These are phyloP conservation scores for Eriocheir sinensis DNA, from an alignment of 1,140 invertebrate species.

Conservation along the genomic window DNA sequence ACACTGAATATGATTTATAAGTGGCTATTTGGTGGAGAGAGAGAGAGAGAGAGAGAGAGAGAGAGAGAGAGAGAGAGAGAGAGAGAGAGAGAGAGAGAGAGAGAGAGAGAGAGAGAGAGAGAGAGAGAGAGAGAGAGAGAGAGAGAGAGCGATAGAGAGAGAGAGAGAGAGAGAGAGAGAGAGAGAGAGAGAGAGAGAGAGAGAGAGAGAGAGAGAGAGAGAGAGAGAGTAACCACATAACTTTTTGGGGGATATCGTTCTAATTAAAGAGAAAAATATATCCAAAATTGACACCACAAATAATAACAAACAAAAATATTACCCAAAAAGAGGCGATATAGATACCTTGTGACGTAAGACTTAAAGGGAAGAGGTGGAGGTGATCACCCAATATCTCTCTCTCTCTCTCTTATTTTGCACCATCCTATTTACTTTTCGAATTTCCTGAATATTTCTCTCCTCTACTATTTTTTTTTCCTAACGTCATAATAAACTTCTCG, in stretches of 20 bases:
- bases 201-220: background rate
- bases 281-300: too few species aligned
- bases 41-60: background rate
- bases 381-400: too few species aligned
- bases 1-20: conserved; percentile 52
- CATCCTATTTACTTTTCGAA: background rate
- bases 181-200: conserved; percentile 4
- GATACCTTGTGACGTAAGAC: background rate
- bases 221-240: too few species aligned
- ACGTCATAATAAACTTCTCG: too few species aligned
- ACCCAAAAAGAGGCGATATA: background rate
- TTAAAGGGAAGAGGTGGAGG: background rate
- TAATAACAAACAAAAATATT: too few species aligned
- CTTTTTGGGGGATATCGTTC: too few species aligned
- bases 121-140: background rate
- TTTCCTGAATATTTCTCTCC: background rate
- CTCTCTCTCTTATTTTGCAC: conserved; percentile 20
- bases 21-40: conserved; percentile 4
- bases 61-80: conserved; percentile 1
- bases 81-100: conserved; percentile 13
- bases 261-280: too few species aligned
- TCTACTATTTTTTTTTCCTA: background rate
- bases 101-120: background rate
- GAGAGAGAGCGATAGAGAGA: too few species aligned
- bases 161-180: conserved; percentile 1